A percentile compares a stretch with the other conserved stretches of the same genome.
Conservation (phyloP, 2,888 invertebrate species). For the Patella caerulea region DNA sequence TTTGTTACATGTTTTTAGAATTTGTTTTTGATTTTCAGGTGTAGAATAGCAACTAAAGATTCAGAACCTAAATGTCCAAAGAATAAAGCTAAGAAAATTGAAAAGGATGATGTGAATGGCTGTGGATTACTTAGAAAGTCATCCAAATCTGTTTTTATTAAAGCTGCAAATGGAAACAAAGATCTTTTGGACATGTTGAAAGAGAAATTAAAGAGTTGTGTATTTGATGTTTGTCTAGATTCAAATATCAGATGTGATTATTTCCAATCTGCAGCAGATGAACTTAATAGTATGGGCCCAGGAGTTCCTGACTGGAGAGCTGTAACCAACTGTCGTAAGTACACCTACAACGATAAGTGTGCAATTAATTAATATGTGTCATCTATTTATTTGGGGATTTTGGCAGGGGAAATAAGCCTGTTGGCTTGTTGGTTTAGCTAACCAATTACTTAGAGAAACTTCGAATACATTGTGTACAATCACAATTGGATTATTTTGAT, state of each 20-base stretch:
- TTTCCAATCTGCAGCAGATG: too few relatives aligned
- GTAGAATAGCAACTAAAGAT: background rate
- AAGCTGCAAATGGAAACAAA: background rate
- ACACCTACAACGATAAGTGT: too few relatives aligned
- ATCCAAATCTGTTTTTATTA: background rate
- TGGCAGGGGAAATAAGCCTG: too few relatives aligned
- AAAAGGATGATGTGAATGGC: background rate
- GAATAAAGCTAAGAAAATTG: rapidly evolving
- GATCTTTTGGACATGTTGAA: background rate
- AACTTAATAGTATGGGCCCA: background rate
- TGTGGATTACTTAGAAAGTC: background rate
- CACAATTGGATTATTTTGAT: too few relatives aligned
- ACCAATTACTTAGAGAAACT: too few relatives aligned
- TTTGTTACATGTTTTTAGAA: too few relatives aligned
- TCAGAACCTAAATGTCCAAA: background rate
- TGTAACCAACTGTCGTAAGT: background rate
- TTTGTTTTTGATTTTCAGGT: background rate
- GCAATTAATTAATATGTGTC: too few relatives aligned
- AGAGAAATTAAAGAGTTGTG: background rate
- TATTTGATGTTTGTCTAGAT: background rate
- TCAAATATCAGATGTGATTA: background rate
- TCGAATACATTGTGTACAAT: too few relatives aligned
- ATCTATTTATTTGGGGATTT: too few relatives aligned
- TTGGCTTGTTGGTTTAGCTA: too few relatives aligned
- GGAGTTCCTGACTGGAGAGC: background rate